These are phyloP conservation scores for Dynastes hyllus DNA, from an alignment of 2,888 invertebrate species.

Conservation along the genomic window DNA sequence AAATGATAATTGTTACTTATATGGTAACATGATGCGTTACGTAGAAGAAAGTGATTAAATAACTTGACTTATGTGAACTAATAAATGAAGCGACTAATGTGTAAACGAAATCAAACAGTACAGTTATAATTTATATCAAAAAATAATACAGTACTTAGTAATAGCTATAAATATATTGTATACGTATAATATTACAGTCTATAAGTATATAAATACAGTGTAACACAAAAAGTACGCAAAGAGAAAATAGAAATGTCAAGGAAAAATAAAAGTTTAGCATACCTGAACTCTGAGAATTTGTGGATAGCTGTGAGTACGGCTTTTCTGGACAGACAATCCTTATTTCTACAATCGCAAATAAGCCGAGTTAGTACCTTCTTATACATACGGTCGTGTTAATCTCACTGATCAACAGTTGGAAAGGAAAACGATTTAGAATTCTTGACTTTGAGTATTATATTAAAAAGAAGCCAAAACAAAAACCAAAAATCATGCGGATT, in stretches of 20 bases:
- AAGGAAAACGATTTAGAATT: background rate
- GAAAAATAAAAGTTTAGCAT: conserved; percentile 63
- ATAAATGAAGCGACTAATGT: conserved; percentile 15
- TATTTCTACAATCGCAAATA: conserved; percentile 78
- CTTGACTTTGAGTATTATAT: conserved; percentile 1
- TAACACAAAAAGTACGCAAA: conserved; percentile 20
- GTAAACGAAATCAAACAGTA: conserved; percentile 12
- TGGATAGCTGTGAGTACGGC: conserved; percentile 83
- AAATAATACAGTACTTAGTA: conserved; percentile 24
- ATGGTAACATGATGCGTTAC: too few species aligned
- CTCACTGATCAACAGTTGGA: conserved; percentile 5
- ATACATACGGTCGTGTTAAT: too few species aligned
- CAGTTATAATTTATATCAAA: conserved; percentile 2
- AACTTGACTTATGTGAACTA: conserved; percentile 4
- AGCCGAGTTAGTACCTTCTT: conserved; percentile 71
- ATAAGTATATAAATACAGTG: conserved; percentile 33
- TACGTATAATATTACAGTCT: conserved; percentile 20
- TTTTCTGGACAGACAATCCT: conserved; percentile 86
- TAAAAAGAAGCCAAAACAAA: conserved; percentile 13
- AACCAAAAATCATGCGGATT: conserved; percentile 20
- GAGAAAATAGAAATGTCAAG: background rate
- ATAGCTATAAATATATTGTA: conserved; percentile 7
- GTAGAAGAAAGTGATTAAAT: background rate
- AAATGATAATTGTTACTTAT: too few species aligned
- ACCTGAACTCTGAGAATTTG: conserved; percentile 85